Evolutionary conservation across 1,140 invertebrate species (phyloP).

Genomic region (Brachionus rotundiformis): DNA sequence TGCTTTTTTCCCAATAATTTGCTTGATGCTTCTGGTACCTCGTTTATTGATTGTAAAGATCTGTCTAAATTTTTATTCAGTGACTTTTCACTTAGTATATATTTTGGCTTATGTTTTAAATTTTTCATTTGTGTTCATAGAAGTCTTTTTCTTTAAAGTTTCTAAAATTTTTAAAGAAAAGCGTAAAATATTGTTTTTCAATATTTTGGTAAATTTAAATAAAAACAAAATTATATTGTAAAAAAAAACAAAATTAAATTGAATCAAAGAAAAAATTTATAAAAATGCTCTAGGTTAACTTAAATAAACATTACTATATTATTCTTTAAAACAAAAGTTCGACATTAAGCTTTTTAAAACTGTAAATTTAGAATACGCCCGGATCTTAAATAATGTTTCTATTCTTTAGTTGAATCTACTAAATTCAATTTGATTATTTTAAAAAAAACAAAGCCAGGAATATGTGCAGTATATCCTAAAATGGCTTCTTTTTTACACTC

Average conservation of each 20-base stretch:
- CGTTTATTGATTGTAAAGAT: conserved; percentile 10
- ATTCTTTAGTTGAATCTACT: not conserved
- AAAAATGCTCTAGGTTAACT: conserved; percentile 5
- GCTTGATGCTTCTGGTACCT: not conserved
- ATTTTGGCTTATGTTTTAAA: not conserved
- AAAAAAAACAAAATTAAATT: not conserved
- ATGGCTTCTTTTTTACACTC: not conserved
- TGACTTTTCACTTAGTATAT: not conserved
- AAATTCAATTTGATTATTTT: not conserved
- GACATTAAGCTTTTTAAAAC: not conserved
- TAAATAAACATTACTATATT: not conserved
- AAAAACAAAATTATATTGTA: too few relatives aligned
- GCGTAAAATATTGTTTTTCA: not conserved
- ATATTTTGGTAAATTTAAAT: conserved; percentile 1
- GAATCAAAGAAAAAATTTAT: not conserved
- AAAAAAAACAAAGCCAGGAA: not conserved
- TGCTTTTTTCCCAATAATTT: not conserved
- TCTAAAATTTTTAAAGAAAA: conserved; percentile 11
- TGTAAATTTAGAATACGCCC: not conserved
- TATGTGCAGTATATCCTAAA: not conserved
- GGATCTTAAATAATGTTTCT: not conserved
- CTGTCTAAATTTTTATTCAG: not conserved
- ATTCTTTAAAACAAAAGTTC: conserved; percentile 6
- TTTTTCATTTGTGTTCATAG: not conserved
- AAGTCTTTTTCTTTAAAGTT: not conserved